Evolutionary conservation across 53 echinoderm and acorn worm species (phyloP), one percentile per base, ranked within the genome.

Genomic region (Hippasteria phrygiana): DNA sequence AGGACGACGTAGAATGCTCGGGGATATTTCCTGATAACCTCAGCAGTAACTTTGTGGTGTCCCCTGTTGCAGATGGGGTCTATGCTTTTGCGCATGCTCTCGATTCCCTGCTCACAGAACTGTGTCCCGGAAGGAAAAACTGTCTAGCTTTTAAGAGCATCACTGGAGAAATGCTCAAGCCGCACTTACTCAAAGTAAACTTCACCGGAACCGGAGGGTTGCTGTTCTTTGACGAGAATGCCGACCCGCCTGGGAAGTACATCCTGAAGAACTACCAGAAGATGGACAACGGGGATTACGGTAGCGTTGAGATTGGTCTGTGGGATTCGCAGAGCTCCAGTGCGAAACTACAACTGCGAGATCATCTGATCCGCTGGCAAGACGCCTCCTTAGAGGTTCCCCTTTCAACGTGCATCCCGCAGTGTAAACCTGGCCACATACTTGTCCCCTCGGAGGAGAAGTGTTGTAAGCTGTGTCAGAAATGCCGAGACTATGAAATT

Each of bases 21-120:
- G 82, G 46, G 20, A 43, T 62, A 29, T 62, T 77, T 17, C 90
- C 81, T 1, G 74, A 43, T 17, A 71, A 62, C 43, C 56, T 62
- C 10, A 90, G 81, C 43, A 69, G 34, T 46, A 28, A 42, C n/a
- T 90, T 32, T 29, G 82, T 71, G 33, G 82, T 78, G 59, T 93
- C 35, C 73, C 90, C 72, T 1, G 82, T 90, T 4, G 78, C 88
- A 9, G 93, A 94, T 28, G 99, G 93, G 33, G 89, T 98, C 1
- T 76, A 94, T 0, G 94, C 94, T 14, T 93, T 94, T 76, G 94
- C 94, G 34, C 71, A 93, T 75, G 99, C 96, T 27, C 83, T 98
- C 6, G 87, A 87, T 39, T 75, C 90, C 8, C 73, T 80, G 11
- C 73, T 90, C 11, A 67, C 69, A 28, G 27, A 41, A 1, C 5